phyloP scores from a whole-genome alignment of 2,797 vertebrate species.

The Myripristis murdjan region DNA sequence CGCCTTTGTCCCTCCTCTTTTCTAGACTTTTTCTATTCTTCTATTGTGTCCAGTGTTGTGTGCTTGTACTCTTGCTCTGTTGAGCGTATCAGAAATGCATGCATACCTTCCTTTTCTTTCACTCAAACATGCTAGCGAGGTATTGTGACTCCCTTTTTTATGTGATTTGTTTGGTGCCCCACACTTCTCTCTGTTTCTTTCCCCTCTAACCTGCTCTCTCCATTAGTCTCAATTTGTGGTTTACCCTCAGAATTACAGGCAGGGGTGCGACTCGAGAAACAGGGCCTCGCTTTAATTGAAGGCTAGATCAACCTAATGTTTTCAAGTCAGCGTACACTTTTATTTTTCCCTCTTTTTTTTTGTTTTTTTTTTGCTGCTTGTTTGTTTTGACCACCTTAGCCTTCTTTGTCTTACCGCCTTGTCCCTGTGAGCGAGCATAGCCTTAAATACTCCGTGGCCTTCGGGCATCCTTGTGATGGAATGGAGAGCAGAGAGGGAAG shows the following conservation, averaged over 20 bases:
- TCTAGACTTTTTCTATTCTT: slow-evolving; percentile 34
- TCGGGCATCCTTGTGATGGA: slow-evolving; percentile 70
- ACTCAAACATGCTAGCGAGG: slow-evolving; percentile 51
- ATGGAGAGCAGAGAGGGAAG: slow-evolving; percentile 63
- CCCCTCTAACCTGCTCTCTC: slow-evolving; percentile 43
- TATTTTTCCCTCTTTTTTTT: too few relatives aligned
- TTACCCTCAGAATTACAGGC: slow-evolving; percentile 56
- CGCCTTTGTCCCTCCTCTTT: slow-evolving; percentile 38
- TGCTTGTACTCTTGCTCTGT: slow-evolving; percentile 56
- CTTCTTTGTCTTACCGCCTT: slow-evolving; percentile 53
- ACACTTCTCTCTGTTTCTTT: slow-evolving; percentile 37
- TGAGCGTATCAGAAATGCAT: slow-evolving; percentile 63
- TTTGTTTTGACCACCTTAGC: slow-evolving; percentile 39
- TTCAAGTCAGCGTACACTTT: slow-evolving; percentile 26
- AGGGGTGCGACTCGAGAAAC: slow-evolving; percentile 74
- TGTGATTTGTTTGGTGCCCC: slow-evolving; percentile 43
- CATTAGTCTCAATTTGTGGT: neutral
- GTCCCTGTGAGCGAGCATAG: slow-evolving; percentile 63
- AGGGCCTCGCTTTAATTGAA: slow-evolving; percentile 71
- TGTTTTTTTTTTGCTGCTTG: too few relatives aligned
- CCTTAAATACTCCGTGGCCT: slow-evolving; percentile 47
- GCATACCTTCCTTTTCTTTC: slow-evolving; percentile 47
- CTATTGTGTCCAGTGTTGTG: slow-evolving; percentile 46
- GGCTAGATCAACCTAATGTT: slow-evolving; percentile 32
- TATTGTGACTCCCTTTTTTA: slow-evolving; percentile 48